Percentiles rank a stretch among this genome's conserved stretches.
Evolutionary conservation across 2,113 vertebrate species (phyloP).

Genomic region (Halichoeres trimaculatus): DNA sequence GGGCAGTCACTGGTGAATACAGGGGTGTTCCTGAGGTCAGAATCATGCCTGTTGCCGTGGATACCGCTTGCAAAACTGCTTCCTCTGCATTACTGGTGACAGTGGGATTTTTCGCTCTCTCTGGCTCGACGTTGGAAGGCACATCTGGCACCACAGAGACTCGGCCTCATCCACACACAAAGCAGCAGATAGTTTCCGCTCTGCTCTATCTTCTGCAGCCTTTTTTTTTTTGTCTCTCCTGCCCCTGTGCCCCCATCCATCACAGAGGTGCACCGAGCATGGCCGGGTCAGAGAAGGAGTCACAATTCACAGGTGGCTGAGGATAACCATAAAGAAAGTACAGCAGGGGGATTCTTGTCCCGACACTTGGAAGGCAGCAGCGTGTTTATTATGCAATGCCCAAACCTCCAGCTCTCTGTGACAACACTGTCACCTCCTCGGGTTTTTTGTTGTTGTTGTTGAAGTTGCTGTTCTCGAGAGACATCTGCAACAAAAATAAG

Average conservation of each 20-base stretch:
- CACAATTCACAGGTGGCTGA: constrained; percentile 38
- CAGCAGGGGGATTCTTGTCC: neutral
- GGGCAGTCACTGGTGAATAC: constrained; percentile 20
- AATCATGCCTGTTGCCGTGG: constrained; percentile 79
- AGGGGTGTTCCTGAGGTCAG: constrained; percentile 75
- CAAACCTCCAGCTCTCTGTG: neutral
- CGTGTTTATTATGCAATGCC: neutral
- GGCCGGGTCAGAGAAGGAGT: constrained; percentile 49
- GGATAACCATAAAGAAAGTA: constrained; percentile 2
- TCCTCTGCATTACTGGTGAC: constrained; percentile 59
- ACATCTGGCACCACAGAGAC: constrained; percentile 64
- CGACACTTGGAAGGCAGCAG: neutral
- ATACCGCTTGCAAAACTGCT: constrained; percentile 69
- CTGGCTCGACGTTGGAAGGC: constrained; percentile 33
- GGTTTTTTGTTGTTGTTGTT: neutral
- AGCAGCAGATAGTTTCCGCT: constrained; percentile 37
- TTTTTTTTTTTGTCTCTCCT: neutral
- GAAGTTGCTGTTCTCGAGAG: constrained; percentile 1
- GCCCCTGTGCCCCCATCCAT: constrained; percentile 48
- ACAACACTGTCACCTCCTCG: constrained; percentile 1
- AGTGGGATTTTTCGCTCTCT: constrained; percentile 53
- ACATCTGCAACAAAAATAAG: constrained; percentile 3
- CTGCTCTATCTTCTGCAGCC: constrained; percentile 15
- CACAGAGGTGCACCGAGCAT: constrained; percentile 42
- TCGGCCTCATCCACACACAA: constrained; percentile 38